A percentile compares a stretch with the other conserved stretches of the same genome.
phyloP scores from a whole-genome alignment of 2,113 vertebrate species.

The Thymallus thymallus region DNA sequence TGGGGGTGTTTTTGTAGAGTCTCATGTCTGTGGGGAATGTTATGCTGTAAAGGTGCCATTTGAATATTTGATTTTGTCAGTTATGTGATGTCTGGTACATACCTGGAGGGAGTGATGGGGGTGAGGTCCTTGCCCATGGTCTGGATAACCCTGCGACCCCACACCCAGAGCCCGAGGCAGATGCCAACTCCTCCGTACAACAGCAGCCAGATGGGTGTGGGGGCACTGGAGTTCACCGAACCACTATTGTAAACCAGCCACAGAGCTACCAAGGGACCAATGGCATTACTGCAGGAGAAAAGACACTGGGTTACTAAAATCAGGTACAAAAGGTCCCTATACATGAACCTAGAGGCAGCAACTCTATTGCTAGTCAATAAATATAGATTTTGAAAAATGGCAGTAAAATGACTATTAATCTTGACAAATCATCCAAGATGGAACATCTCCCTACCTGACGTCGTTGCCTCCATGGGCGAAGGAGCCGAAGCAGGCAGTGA shows the following conservation, averaged over 20 bases:
- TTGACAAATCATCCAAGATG: neutral
- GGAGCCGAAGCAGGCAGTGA: constrained; percentile 97
- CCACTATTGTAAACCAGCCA: constrained; percentile 82
- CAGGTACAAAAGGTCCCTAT: neutral
- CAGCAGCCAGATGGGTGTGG: constrained; percentile 91
- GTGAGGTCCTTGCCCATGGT: constrained; percentile 97
- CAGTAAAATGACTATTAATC: neutral
- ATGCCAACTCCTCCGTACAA: constrained; percentile 92
- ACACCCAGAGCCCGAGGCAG: constrained; percentile 93
- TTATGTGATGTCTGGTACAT: constrained; percentile 20
- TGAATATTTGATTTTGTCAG: too few species aligned
- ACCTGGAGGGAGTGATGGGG: constrained; percentile 80
- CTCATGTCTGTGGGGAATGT: constrained; percentile 41
- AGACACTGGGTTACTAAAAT: neutral
- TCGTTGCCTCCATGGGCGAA: constrained; percentile 97
- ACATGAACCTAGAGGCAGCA: neutral
- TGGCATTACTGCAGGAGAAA: constrained; percentile 84
- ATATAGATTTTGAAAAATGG: neutral
- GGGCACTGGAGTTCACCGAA: constrained; percentile 68
- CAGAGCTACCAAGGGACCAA: constrained; percentile 91
- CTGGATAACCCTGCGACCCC: constrained; percentile 96
- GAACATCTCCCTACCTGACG: constrained; percentile 81
- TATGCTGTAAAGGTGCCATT: neutral
- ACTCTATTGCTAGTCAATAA: too few species aligned
- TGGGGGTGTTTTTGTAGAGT: neutral